Evolutionary conservation across 1,140 invertebrate species (phyloP).

Genomic region (Drosophila tropicalis): DNA sequence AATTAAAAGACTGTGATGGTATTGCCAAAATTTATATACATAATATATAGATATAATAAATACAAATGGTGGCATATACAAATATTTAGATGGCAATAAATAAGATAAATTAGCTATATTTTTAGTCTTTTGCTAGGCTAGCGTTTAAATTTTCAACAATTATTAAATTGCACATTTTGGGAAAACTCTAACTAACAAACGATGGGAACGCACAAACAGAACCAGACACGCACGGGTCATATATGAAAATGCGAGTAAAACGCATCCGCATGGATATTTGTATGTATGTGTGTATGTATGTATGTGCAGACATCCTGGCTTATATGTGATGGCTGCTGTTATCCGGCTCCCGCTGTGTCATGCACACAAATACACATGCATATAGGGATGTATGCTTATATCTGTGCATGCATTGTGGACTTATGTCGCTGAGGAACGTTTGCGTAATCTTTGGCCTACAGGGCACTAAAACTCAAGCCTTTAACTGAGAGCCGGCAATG

Average conservation of each 20-base stretch:
- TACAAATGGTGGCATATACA: neutral
- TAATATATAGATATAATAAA: too few species aligned
- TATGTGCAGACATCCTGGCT: neutral
- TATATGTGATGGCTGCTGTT: constrained; percentile 27
- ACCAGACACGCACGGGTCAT: neutral
- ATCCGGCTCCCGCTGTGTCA: constrained; percentile 7
- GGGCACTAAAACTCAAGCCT: constrained; percentile 47
- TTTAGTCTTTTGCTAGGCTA: neutral
- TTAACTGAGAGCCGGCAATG: constrained; percentile 39
- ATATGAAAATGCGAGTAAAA: constrained; percentile 5
- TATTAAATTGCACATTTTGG: neutral
- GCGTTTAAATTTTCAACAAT: neutral
- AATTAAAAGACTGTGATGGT: too few species aligned
- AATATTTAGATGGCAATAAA: neutral
- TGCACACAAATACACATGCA: neutral
- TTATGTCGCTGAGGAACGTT: constrained; percentile 63
- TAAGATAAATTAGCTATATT: neutral
- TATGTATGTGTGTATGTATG: neutral
- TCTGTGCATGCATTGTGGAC: constrained; percentile 65
- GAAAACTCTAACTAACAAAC: neutral
- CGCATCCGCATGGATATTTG: neutral
- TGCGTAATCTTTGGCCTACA: constrained; percentile 68
- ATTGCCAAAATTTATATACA: too few species aligned
- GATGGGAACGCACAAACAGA: neutral
- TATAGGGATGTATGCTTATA: constrained; percentile 4